Percentiles rank a stretch among this genome's conserved stretches.
Conservation (phyloP, 23 tunicate species). For the Pegea sp. region DNA sequence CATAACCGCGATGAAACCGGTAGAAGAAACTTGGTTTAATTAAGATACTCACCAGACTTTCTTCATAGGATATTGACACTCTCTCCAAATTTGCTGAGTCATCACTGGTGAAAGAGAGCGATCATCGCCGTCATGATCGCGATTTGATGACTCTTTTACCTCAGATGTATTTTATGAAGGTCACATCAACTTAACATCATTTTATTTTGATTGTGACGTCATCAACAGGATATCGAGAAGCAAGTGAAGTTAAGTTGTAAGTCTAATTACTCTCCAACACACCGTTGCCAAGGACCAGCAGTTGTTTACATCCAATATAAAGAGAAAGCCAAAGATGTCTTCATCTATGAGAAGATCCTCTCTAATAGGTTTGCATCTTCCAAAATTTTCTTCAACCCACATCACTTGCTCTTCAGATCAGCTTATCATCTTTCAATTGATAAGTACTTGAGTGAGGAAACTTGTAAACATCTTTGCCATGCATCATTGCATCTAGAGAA, state of each 20-base stretch:
- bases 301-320: constrained; percentile 19
- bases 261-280: constrained; percentile 48
- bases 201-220: too few species aligned
- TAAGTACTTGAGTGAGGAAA: constrained; percentile 12
- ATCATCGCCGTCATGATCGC: constrained; percentile 9
- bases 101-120: not conserved
- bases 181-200: not conserved
- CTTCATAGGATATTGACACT: constrained; percentile 21
- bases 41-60: too few species aligned
- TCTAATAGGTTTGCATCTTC: constrained; percentile 49
- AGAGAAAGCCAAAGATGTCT: constrained; percentile 29
- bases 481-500: constrained; percentile 44
- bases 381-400: too few species aligned
- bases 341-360: constrained; percentile 16
- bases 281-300: constrained; percentile 74
- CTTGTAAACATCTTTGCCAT: constrained; percentile 25
- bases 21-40: too few species aligned
- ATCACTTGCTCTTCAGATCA: too few species aligned
- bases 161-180: constrained; percentile 29
- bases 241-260: constrained; percentile 42
- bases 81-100: constrained; percentile 15
- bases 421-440: too few species aligned
- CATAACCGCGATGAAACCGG: too few species aligned
- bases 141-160: constrained; percentile 13
- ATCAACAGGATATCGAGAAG: constrained; percentile 22